A percentile compares a stretch with the other conserved stretches of the same genome.
Evolutionary conservation across 2,888 invertebrate genomes (phyloP).

Genomic region (Liopterus haemorrhoidalis): DNA sequence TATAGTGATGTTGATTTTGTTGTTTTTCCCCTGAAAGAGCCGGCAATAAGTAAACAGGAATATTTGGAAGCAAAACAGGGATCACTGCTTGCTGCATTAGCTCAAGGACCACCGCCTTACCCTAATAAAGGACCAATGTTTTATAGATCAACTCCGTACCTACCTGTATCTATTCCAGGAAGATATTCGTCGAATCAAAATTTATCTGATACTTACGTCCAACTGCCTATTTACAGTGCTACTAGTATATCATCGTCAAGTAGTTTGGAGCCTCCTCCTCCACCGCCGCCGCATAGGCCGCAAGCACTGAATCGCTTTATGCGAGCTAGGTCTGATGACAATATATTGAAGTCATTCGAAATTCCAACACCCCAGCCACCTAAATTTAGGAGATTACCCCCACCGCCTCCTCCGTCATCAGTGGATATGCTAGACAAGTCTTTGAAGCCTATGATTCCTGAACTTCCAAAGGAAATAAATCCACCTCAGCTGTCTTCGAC

Average conservation of each 20-base stretch:
- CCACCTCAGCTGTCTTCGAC: constrained; percentile 15
- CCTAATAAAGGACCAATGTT: constrained; percentile 64
- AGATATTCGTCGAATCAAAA: constrained; percentile 77
- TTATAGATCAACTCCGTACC: constrained; percentile 77
- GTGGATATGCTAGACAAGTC: constrained; percentile 40
- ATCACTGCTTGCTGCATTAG: constrained; percentile 60
- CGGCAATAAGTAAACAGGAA: constrained; percentile 83
- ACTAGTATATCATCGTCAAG: constrained; percentile 61
- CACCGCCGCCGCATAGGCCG: constrained; percentile 56
- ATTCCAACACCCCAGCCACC: constrained; percentile 51
- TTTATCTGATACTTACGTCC: constrained; percentile 68
- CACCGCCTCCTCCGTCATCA: constrained; percentile 49
- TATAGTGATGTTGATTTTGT: constrained; percentile 90
- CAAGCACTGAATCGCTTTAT: constrained; percentile 52
- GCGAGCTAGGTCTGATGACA: constrained; percentile 74
- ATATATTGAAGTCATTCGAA: constrained; percentile 66
- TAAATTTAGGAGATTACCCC: constrained; percentile 52
- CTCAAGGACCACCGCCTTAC: constrained; percentile 53
- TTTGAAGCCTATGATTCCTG: constrained; percentile 18
- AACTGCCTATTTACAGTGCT: constrained; percentile 64
- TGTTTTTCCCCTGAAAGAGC: constrained; percentile 84
- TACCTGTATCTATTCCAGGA: constrained; percentile 61
- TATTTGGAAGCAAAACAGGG: constrained; percentile 84
- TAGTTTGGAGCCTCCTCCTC: constrained; percentile 56
- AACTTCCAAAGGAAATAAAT: constrained; percentile 18